Base-by-base conservation (phyloP, 1,140 invertebrate genomes). In the Psilanteris sp. region DNA sequence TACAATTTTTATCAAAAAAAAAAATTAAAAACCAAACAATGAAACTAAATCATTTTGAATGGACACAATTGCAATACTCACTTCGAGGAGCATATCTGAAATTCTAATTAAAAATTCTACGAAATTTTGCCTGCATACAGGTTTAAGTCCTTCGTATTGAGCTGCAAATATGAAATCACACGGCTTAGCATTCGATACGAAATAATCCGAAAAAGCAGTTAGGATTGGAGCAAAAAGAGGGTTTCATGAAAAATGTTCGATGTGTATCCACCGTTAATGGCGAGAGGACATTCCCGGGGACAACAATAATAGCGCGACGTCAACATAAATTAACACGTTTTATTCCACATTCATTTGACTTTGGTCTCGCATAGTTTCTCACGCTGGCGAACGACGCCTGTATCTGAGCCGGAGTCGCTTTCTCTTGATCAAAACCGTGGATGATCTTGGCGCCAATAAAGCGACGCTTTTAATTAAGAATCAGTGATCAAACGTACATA, bases 301-400 rank as follows among this genome's bases (percentile, higher is more conserved):
- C 41, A 62, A 55, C 39, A 44, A 62, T 75, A 67, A 75, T 48
- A 61, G 39, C 22, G 13, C 22, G 55, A 37, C 32, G 39, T 55
- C 29, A 20, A 67, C 55, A 75, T 74, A 74, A 74, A 74, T 75
- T 75, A 61, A 62, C 71, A 52, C 46, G 71, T 50, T 75, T 75
- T 55, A 62, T 68, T 75, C 48, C 26, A 34, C 62, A 67, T 62
- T 62, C 32, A 62, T 62, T 62, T 39, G 39, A 16, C 14, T 11
- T 32, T 22, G 14, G 44, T 36, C 13, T 39, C 46, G 55, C 61
- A 67, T 62, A 74, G 61, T 74, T 74, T 74, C 71, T 74, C 62
- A 74, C 61, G 71, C 50, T 24, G 11, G 36, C 13, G 4, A 5
- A 8, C 29, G 10, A 37, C 0, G 20, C 13, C 7, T 57, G 2